Base-by-base conservation (phyloP, 2,888 invertebrate species). In the Mesorhabditis spiculigera region DNA sequence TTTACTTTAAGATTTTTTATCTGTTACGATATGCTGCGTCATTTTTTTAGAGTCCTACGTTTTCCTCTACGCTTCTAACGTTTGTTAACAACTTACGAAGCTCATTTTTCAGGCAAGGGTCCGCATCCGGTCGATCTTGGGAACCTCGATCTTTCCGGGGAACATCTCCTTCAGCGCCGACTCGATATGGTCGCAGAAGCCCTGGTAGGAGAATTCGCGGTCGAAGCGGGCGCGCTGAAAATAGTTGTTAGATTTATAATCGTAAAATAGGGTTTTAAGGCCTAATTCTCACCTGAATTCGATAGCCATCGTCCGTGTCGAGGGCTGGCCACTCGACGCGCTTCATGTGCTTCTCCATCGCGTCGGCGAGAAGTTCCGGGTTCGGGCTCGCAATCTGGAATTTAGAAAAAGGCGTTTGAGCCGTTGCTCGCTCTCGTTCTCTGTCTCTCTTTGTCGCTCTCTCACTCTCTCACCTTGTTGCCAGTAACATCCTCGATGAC, bases 401-500 rank as follows among this genome's bases (percentile, higher is more conserved):
- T 10, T 43, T 58, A 10, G 13, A 43, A 83, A 70, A 76, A 16
- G 10, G 61, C 5, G 16, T 43, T 58, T 5, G 13, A 42, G n/a
- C n/a, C n/a, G n/a, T n/a, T n/a, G n/a, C n/a, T n/a, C n/a, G n/a
- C n/a, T n/a, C n/a, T 28, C 28, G n/a, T n/a, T 28, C 28, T 28
- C 28, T 5, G 4, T 67, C 50, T 5, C 10, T 62, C 28, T 28
- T 3, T 28, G n/a, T n/a, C n/a, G n/a, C 28, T 50, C 58, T 50
- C n/a, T 50, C n/a, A 86, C 79, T 75, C 79, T 86, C 68, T 67
- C 44, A 80, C 83, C 77, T 83, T 85, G 13, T 80, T 84, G 13
- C 89, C 89, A 28, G 89, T 89, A 45, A 84, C 77, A 50, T 85
- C 85, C 74, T 88, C 83, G 43, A 86, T 81, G 67, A 98, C 90